A percentile compares a stretch with the other conserved stretches of the same genome.
Conservation (phyloP, 2,113 vertebrate genomes). For the pig (Sus scrofa) region T2T-Sscrofa CM000823.6:61729001-61729500, state of each 20-base stretch:
- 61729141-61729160: not conserved
- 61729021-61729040: not conserved
- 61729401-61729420: not conserved
- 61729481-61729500: not conserved
- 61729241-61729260: not conserved
- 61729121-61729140: not conserved
- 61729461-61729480: not conserved
- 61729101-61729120: not conserved
- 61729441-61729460: not conserved
- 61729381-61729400: not conserved
- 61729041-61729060: not conserved
- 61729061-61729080: not conserved
- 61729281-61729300: not conserved
- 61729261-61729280: not conserved
- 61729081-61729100: not conserved
- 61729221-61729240: not conserved
- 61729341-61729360: not conserved
- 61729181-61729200: not conserved
- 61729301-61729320: not conserved
- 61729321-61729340: not conserved
- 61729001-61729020: not conserved
- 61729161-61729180: not conserved
- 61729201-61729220: not conserved
- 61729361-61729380: not conserved
- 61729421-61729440: not conserved